Evolutionary conservation across 2,888 invertebrate genomes (phyloP), one percentile per base, ranked within the genome.

Genomic region (Drosophila suboccidentalis): DNA sequence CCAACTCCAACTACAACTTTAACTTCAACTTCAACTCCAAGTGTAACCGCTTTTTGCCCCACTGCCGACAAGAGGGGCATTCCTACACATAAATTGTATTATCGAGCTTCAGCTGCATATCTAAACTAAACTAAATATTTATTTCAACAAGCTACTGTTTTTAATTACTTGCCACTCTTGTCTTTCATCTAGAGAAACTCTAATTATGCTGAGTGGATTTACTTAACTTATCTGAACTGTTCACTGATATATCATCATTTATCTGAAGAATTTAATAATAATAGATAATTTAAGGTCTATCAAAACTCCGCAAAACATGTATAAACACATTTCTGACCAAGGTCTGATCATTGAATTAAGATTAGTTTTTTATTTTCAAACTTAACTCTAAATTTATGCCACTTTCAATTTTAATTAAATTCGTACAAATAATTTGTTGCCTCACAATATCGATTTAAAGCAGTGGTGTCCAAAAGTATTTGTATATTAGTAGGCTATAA

Each of bases 111-210:
- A 68, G 50, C 66, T 57, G 63, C 63, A 75, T 63, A 60, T 55
- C 59, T 78, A 51, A 51, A 44, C 59, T 78, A 51, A 51, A 44
- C 44, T 50, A 78, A 63, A 72, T 67, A 73, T 57, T 73, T 64
- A 57, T 47, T 54, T 51, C 19, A 67, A 63, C 78, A 60, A 67
- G 75, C 78, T 78, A 63, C 78, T 67, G 78, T 62, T 63, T 75
- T 66, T 44, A 66, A 59, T 78, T 51, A 66, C 49, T 46, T 43
- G 51, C n/a, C 58, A 50, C 39, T 44, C 36, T 6, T 44, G 49
- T 46, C 46, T 46, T 10, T 11, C 29, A 15, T 15, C 19, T n/a
- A 32, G 59, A 8, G 58, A 63, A 57, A 49, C 43, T 46, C 15
- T 26, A 47, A 43, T 41, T 26, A 34, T 17, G 36, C 43, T 47